Evolutionary conservation across 2,888 invertebrate genomes (phyloP).

Genomic region (Reticulitermes lucifugus): DNA sequence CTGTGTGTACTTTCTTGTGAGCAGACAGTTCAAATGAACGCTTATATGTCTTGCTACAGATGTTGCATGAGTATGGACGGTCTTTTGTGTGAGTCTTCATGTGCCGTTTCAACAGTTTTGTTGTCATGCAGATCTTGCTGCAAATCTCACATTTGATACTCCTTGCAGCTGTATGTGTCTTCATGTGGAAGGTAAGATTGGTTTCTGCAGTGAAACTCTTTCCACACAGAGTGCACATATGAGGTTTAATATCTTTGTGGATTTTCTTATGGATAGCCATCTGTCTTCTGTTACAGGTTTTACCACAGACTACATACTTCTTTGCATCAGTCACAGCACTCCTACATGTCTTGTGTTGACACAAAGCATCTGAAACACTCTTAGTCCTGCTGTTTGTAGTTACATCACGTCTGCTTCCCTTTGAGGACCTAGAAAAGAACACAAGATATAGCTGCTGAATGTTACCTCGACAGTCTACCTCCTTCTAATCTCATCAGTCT

Average conservation of each 20-base stretch:
- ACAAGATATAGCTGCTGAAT: conserved; percentile 19
- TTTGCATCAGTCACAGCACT: background rate
- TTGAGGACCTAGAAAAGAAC: background rate
- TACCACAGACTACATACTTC: conserved; percentile 46
- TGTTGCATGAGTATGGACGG: conserved; percentile 45
- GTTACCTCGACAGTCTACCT: background rate
- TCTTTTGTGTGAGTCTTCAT: conserved; percentile 60
- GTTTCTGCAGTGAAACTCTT: conserved; percentile 32
- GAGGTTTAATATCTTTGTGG: background rate
- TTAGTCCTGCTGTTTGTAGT: background rate
- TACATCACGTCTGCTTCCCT: background rate
- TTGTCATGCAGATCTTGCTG: conserved; percentile 55
- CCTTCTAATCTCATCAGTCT: too few species aligned
- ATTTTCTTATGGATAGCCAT: background rate
- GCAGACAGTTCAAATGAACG: conserved; percentile 53
- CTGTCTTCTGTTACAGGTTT: conserved; percentile 39
- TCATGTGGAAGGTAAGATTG: conserved; percentile 58
- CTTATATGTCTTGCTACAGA: conserved; percentile 48
- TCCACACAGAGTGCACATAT: conserved; percentile 32
- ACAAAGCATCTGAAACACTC: background rate
- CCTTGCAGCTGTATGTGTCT: conserved; percentile 63
- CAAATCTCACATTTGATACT: conserved; percentile 59
- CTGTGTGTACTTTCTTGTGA: conserved; percentile 59
- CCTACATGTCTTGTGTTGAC: background rate
- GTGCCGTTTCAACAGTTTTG: conserved; percentile 56